Conservation (phyloP, 2,113 vertebrate species). For the Lagopus muta region DNA sequence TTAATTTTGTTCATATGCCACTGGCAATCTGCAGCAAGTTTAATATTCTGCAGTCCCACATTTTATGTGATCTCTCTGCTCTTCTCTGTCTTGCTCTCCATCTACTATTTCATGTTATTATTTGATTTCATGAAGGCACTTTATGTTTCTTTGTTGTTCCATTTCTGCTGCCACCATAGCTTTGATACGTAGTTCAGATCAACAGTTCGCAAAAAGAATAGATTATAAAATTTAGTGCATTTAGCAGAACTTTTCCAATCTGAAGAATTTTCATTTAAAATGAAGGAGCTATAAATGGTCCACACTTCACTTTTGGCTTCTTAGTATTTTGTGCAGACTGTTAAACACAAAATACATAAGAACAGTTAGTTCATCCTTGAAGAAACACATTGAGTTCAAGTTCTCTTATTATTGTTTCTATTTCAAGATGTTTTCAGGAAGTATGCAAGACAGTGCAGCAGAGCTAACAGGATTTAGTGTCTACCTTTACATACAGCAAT, state of each 20-base stretch:
- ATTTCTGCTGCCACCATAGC: constrained; percentile 19
- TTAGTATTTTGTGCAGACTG: constrained; percentile 26
- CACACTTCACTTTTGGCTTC: not conserved
- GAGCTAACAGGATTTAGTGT: constrained; percentile 62
- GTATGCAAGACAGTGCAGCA: constrained; percentile 58
- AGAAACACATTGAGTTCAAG: constrained; percentile 62
- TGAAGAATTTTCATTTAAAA: constrained; percentile 35
- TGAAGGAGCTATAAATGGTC: not conserved
- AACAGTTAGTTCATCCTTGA: constrained; percentile 66
- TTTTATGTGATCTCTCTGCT: constrained; percentile 39
- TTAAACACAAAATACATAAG: constrained; percentile 27
- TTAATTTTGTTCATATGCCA: constrained; percentile 59
- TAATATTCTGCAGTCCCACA: constrained; percentile 31
- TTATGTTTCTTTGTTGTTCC: constrained; percentile 33
- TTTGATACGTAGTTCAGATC: constrained; percentile 32
- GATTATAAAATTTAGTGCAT: constrained; percentile 36
- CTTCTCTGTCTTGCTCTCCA: constrained; percentile 41
- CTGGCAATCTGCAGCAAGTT: constrained; percentile 37
- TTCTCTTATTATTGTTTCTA: constrained; percentile 65
- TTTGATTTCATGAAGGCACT: constrained; percentile 20
- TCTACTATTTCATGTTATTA: constrained; percentile 36
- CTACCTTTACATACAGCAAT: constrained; percentile 15
- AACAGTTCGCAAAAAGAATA: not conserved
- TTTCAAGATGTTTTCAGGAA: constrained; percentile 63
- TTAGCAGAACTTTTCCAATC: constrained; percentile 31